Evolutionary conservation across 2,797 vertebrate genomes (phyloP).

Genomic region (Siniperca obscura): DNA sequence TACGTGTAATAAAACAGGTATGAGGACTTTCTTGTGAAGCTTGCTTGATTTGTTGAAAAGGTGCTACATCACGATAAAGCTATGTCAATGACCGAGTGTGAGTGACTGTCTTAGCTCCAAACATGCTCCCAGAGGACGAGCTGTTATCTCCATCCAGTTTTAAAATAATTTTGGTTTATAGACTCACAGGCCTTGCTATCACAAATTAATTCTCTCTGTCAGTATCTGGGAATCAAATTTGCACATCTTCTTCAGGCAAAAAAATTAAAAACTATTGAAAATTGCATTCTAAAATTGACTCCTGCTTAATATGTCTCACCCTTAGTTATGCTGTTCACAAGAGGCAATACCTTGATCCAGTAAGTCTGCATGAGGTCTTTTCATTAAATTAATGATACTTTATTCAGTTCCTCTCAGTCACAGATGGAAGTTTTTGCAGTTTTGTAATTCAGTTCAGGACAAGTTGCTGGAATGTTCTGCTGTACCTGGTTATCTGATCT

Average conservation of each 20-base stretch:
- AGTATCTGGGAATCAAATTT: neutral
- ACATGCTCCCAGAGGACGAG: neutral
- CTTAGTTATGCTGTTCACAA: neutral
- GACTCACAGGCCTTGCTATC: neutral
- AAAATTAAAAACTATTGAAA: neutral
- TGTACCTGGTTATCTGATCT: slow-evolving; percentile 23
- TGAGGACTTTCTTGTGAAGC: neutral
- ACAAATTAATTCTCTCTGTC: neutral
- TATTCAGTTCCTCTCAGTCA: neutral
- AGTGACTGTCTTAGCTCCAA: neutral
- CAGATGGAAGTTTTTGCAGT: neutral
- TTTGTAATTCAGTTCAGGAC: neutral
- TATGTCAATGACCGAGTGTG: neutral
- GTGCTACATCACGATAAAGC: slow-evolving; percentile 3
- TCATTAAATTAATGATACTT: neutral
- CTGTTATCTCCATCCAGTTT: neutral
- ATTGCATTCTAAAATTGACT: neutral
- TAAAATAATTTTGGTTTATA: neutral
- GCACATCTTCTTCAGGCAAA: neutral
- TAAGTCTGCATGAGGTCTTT: neutral
- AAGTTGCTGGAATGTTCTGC: neutral
- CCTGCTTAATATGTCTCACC: neutral
- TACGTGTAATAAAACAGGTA: neutral
- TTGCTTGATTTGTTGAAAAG: neutral
- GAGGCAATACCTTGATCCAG: neutral